Conservation (phyloP, 2,797 vertebrate species). For the Myotis pilosus region DNA sequence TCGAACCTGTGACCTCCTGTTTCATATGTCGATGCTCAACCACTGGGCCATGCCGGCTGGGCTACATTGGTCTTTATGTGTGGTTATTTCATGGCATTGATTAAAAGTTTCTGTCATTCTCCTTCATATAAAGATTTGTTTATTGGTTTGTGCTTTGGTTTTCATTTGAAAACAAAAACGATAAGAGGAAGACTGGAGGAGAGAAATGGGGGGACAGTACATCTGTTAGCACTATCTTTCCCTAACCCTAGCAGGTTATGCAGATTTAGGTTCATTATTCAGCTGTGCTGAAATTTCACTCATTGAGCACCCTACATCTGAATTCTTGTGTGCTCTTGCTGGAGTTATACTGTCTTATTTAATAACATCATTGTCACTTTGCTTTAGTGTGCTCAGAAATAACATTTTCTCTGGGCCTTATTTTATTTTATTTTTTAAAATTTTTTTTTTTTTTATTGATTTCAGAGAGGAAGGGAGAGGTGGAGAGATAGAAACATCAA, state of each 20-base stretch:
- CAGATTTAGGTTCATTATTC: neutral
- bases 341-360: neutral
- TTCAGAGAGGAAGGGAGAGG: too few species aligned
- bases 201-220: neutral
- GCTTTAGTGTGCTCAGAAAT: slow-evolving; percentile 37
- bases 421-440: neutral
- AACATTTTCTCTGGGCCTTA: neutral
- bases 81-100: neutral
- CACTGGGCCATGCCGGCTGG: too few species aligned
- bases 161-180: slow-evolving; percentile 45
- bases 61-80: neutral
- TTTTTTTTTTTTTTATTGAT: too few species aligned
- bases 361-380: neutral
- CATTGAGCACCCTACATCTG: neutral
- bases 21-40: too few species aligned
- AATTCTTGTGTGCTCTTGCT: neutral
- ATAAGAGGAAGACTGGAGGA: neutral
- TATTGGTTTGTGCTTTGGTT: slow-evolving; percentile 3
- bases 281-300: neutral
- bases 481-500: too few species aligned
- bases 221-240: neutral
- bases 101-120: neutral
- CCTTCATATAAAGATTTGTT: neutral
- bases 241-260: too few species aligned
- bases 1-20: too few species aligned